phyloP scores from a whole-genome alignment of 2,113 vertebrate species.

The Entosphenus tridentatus region DNA sequence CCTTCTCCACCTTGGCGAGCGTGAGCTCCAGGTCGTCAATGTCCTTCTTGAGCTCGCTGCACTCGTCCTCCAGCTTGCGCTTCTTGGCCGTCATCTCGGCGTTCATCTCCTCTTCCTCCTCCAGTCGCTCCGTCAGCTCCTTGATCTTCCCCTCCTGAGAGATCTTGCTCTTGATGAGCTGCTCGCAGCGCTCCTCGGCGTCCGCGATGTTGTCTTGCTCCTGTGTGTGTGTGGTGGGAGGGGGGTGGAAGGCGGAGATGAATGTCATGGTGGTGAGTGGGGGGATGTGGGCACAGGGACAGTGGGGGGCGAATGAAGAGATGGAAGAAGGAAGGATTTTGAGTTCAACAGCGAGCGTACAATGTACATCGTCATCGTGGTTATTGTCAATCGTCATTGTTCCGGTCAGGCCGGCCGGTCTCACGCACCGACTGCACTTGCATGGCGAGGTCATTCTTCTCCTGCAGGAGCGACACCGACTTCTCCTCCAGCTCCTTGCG shows the following conservation, averaged over 20 bases:
- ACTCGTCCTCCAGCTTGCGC: constrained; percentile 68
- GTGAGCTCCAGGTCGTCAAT: constrained; percentile 73
- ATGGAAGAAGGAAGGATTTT: no score
- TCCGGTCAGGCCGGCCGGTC: not conserved
- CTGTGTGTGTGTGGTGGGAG: constrained; percentile 17
- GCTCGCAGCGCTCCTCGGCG: constrained; percentile 61
- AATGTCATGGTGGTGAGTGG: not conserved
- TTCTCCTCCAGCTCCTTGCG: constrained; percentile 48
- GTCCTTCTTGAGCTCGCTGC: constrained; percentile 68
- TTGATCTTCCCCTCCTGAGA: constrained; percentile 66
- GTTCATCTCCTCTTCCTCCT: constrained; percentile 68
- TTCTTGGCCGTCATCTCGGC: constrained; percentile 42
- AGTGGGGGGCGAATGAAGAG: no score
- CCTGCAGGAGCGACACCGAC: constrained; percentile 41
- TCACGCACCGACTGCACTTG: constrained; percentile 45
- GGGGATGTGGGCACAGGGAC: no score
- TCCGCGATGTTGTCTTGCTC: constrained; percentile 78
- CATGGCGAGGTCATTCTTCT: constrained; percentile 52
- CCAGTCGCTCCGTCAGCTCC: constrained; percentile 49
- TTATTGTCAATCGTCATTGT: no score
- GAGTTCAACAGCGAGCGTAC: no score
- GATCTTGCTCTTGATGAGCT: constrained; percentile 75
- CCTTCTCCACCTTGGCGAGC: constrained; percentile 70
- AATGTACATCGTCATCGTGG: no score
- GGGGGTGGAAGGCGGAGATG: not conserved